Conservation (phyloP, 2,113 vertebrate species). For the Pelodiscus sinensis region DNA sequence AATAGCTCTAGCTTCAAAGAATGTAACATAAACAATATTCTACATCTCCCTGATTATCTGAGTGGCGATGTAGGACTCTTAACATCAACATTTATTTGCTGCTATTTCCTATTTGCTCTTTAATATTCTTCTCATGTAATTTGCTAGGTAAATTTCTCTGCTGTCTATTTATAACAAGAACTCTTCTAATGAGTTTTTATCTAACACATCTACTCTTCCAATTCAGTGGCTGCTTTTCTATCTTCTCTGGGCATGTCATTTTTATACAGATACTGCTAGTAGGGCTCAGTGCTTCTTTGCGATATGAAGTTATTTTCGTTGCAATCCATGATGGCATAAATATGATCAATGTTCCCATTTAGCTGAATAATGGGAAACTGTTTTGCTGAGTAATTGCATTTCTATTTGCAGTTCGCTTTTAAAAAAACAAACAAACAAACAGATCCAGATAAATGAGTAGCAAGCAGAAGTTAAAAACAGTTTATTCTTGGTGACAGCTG, state of each 20-base stretch:
- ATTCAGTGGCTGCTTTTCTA: background rate
- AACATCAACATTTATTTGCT: background rate
- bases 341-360: constrained; percentile 16
- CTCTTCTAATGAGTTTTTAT: background rate
- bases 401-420: constrained; percentile 11
- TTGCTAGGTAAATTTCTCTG: background rate
- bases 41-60: background rate
- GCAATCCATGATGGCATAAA: background rate
- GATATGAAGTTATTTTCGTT: constrained; percentile 13
- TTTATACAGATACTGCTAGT: background rate
- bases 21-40: background rate
- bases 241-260: background rate
- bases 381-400: constrained; percentile 45
- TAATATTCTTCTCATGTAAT: background rate
- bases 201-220: background rate
- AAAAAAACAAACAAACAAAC: background rate
- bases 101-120: background rate
- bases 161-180: background rate
- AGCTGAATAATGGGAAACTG: constrained; percentile 16
- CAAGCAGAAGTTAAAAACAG: background rate
- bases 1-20: background rate
- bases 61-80: background rate
- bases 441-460: background rate
- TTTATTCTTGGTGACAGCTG: constrained; percentile 42
- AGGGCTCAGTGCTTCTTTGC: background rate